A percentile compares a stretch with the other conserved stretches of the same genome.
Evolutionary conservation across 2,888 invertebrate genomes (phyloP).

Genomic region (Epicampocera succincta): DNA sequence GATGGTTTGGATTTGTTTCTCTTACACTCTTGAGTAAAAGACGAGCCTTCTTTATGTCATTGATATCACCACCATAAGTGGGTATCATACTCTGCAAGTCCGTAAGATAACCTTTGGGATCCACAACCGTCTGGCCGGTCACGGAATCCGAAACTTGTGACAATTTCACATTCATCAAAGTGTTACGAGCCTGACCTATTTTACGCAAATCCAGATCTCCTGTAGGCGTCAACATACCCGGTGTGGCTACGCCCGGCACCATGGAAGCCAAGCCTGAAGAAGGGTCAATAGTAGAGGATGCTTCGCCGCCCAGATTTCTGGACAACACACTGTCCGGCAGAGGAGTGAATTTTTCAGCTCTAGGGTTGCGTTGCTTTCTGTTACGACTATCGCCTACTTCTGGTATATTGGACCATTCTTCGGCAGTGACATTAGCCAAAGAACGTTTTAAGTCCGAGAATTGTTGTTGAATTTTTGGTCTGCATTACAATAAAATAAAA

Average conservation of each 20-base stretch:
- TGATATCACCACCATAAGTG: slow-evolving; percentile 98
- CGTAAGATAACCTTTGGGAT: slow-evolving; percentile 99
- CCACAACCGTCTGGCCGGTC: slow-evolving; percentile 99
- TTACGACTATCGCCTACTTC: slow-evolving; percentile 99
- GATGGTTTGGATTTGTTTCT: slow-evolving; percentile 99
- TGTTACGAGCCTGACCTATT: slow-evolving; percentile 99
- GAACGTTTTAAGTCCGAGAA: slow-evolving; percentile 98
- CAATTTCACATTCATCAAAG: slow-evolving; percentile 99
- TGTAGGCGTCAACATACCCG: slow-evolving; percentile 93
- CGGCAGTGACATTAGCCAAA: slow-evolving; percentile 90
- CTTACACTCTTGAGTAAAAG: slow-evolving; percentile 96
- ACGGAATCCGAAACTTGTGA: slow-evolving; percentile 99
- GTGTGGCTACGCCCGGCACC: slow-evolving; percentile 92
- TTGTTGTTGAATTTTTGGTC: slow-evolving; percentile 99
- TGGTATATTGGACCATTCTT: slow-evolving; percentile 98
- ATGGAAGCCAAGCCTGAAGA: slow-evolving; percentile 92
- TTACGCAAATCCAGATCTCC: slow-evolving; percentile 98
- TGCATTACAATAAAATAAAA: slow-evolving; percentile 35
- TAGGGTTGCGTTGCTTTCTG: slow-evolving; percentile 96
- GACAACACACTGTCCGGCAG: slow-evolving; percentile 97
- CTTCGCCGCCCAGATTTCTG: slow-evolving; percentile 91
- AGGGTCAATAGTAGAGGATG: slow-evolving; percentile 90
- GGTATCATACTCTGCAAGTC: slow-evolving; percentile 99
- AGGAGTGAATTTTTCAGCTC: slow-evolving; percentile 98
- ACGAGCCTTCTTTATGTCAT: slow-evolving; percentile 98